These are phyloP conservation scores for Porites evermanni DNA, from an alignment of 92 coral and sea anemone genomes.

Conservation along the genomic window DNA sequence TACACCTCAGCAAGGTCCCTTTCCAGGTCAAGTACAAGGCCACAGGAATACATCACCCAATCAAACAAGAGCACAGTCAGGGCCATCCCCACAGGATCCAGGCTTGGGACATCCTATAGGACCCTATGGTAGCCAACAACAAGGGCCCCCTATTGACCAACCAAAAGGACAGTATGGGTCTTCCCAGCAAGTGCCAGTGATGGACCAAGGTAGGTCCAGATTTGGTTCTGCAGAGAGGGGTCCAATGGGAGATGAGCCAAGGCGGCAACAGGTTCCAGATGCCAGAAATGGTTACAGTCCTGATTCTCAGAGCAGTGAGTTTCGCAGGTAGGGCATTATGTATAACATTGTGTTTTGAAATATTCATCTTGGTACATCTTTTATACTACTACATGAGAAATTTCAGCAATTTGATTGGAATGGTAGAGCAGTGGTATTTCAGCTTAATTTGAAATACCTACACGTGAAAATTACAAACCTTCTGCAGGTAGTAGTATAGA, in stretches of 20 bases:
- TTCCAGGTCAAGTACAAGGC: slow-evolving; percentile 22
- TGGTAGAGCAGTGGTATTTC: too few relatives aligned
- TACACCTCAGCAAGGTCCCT: slow-evolving; percentile 24
- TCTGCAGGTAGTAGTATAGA: too few relatives aligned
- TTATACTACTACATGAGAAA: too few relatives aligned
- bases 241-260: slow-evolving; percentile 2
- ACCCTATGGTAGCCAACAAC: slow-evolving; percentile 15
- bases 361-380: too few relatives aligned
- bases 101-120: slow-evolving; percentile 42
- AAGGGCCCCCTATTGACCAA: slow-evolving; percentile 20
- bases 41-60: slow-evolving; percentile 16
- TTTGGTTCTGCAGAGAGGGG: slow-evolving; percentile 26
- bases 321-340: not conserved
- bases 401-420: too few relatives aligned
- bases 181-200: slow-evolving; percentile 6
- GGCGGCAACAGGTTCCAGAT: slow-evolving; percentile 2
- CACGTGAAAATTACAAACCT: too few relatives aligned
- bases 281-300: slow-evolving; percentile 24
- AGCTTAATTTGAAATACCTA: too few relatives aligned
- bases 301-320: not conserved
- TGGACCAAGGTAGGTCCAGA: slow-evolving; percentile 41
- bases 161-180: slow-evolving; percentile 24
- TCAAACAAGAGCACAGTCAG: slow-evolving; percentile 38
- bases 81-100: slow-evolving; percentile 27
- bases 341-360: not conserved